Evolutionary conservation across 2,888 invertebrate genomes (phyloP), one percentile per base, ranked within the genome.

Genomic region (Chrysomela aeneicollis): DNA sequence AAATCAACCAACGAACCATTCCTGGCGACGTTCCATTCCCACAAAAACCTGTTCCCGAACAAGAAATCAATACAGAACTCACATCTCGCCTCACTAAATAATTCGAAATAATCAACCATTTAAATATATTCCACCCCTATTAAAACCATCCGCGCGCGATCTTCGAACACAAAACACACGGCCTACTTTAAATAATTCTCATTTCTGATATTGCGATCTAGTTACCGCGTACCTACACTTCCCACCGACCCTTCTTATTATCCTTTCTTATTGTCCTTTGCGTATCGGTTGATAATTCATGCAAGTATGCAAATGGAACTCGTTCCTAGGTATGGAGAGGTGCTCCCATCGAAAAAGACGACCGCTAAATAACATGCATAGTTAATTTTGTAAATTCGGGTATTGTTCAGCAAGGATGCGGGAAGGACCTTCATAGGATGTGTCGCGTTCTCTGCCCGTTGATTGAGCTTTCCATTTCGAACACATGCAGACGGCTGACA

Each of bases 301-400:
- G 73, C 73, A 63, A 69, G 61, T 72, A 73, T 73, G 73, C 70
- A 72, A 73, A 73, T 73, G 59, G 52, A 70, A 66, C 67, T 64
- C 63, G 66, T 72, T 72, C 66, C 70, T 72, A 71, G 71, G 69
- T 71, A 70, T 58, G 57, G 4, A 26, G 42, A 42, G 42, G 42
- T 15, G 60, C 59, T 54, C 59, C 53, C 53, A 58, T 64, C 57
- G 37, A 64, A 67, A 66, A 65, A 57, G 30, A 17, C 64, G 46
- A 70, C 68, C 68, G 65, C 72, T 71, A 71, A 73, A 73, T 73
- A 73, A 68, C 70, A 71, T 73, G 73, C 73, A 73, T 73, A 73
- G 73, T 72, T 73, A 73, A 73, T 73, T 73, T 63, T n/a, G 58
- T 47, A 66, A 66, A 66, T 66, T 65, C 51, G 53, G 49, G 46